phyloP scores from a whole-genome alignment of 2,797 vertebrate genomes.

The Syncerus caffer region DNA sequence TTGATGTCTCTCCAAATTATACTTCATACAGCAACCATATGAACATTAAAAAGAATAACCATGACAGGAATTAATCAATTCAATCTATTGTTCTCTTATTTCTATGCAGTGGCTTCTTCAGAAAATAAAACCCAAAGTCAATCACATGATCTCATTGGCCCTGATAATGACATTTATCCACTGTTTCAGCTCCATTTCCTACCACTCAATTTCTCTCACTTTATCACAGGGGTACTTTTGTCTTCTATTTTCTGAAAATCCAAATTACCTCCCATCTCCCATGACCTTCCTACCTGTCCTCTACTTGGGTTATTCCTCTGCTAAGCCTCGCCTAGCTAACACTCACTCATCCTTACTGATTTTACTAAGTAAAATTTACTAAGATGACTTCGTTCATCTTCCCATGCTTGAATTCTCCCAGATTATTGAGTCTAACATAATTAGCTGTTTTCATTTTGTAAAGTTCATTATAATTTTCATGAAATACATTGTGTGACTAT shows the following conservation, averaged over 20 bases:
- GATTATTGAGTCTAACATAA: neutral
- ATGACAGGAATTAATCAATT: neutral
- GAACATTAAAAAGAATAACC: neutral
- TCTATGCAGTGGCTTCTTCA: neutral
- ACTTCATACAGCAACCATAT: neutral
- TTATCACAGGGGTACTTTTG: accelerated
- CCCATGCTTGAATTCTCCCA: neutral
- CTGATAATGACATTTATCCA: neutral
- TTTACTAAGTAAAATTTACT: neutral
- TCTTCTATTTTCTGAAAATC: neutral
- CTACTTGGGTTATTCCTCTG: neutral
- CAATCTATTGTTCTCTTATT: neutral
- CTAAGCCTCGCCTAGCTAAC: accelerated
- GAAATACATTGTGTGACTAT: neutral
- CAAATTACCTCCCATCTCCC: neutral
- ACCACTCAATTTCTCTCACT: neutral
- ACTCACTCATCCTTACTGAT: accelerated
- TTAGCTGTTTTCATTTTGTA: neutral
- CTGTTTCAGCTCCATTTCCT: neutral
- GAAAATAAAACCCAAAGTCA: neutral
- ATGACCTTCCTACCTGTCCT: accelerated
- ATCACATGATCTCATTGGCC: no score
- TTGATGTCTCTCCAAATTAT: neutral
- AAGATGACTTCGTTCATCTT: neutral
- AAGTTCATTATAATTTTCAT: neutral